Evolutionary conservation across 1,140 invertebrate species (phyloP).

Genomic region (Brevipalpus yothersi): DNA sequence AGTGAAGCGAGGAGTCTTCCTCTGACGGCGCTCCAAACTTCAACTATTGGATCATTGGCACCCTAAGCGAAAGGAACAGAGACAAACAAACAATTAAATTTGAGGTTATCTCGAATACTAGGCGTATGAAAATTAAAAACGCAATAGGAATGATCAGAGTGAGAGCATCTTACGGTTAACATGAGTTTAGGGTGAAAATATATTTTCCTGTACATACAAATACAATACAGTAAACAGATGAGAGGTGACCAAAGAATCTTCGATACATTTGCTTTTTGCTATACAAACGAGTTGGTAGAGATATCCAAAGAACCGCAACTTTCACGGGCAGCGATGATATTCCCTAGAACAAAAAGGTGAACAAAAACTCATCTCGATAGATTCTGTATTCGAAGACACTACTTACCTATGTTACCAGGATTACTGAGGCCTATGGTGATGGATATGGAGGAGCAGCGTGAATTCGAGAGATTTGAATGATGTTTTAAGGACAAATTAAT

Average conservation of each 20-base stretch:
- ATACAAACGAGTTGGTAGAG: conserved; percentile 40
- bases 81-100: conserved; percentile 3
- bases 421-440: conserved; percentile 3
- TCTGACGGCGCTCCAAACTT: conserved; percentile 77
- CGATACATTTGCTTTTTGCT: conserved; percentile 30
- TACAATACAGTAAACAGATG: conserved; percentile 81
- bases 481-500: too few species aligned
- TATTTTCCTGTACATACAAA: conserved; percentile 80
- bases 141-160: neutral
- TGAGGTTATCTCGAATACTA: neutral
- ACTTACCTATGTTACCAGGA: conserved; percentile 14
- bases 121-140: neutral
- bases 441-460: conserved; percentile 9
- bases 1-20: conserved; percentile 60
- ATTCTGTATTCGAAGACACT: too few species aligned
- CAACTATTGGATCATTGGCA: conserved; percentile 85
- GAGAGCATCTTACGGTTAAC: neutral
- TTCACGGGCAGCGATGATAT: conserved; percentile 39
- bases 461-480: conserved; percentile 9
- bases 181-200: conserved; percentile 63
- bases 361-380: too few species aligned
- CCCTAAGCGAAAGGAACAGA: conserved; percentile 31
- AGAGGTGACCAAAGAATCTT: conserved; percentile 71
- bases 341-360: conserved; percentile 26
- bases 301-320: conserved; percentile 32